Evolutionary conservation across 2,113 vertebrate species (phyloP).

Genomic region (Diadophis punctatus): DNA sequence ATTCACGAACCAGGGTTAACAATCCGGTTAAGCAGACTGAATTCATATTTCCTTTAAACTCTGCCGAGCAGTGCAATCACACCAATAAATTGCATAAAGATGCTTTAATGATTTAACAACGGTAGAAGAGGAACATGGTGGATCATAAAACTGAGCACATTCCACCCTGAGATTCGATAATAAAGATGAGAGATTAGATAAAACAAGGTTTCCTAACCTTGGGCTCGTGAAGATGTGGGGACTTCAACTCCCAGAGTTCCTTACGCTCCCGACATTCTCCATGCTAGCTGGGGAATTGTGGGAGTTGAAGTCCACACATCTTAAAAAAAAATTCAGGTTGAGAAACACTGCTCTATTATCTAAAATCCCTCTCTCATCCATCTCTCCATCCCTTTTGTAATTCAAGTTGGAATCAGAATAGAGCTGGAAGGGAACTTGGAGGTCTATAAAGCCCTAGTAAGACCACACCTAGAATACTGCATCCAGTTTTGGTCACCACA

Average conservation of each 20-base stretch:
- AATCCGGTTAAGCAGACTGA: background rate
- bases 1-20: background rate
- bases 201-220: background rate
- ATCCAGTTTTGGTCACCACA: no score
- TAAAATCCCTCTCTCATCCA: background rate
- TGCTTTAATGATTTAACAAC: background rate
- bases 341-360: background rate
- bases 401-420: background rate
- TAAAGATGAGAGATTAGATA: background rate
- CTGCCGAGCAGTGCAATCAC: background rate
- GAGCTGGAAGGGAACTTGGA: no score
- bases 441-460: no score
- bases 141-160: background rate
- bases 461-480: no score
- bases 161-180: background rate
- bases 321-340: background rate
- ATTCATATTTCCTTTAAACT: background rate
- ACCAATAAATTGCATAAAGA: background rate
- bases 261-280: background rate
- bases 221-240: background rate
- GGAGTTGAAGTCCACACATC: background rate
- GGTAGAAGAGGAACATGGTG: background rate
- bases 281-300: background rate
- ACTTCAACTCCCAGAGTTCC: background rate
- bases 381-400: background rate